Base-by-base conservation (phyloP, 2,113 vertebrate genomes). In the Phaethon lepturus region DNA sequence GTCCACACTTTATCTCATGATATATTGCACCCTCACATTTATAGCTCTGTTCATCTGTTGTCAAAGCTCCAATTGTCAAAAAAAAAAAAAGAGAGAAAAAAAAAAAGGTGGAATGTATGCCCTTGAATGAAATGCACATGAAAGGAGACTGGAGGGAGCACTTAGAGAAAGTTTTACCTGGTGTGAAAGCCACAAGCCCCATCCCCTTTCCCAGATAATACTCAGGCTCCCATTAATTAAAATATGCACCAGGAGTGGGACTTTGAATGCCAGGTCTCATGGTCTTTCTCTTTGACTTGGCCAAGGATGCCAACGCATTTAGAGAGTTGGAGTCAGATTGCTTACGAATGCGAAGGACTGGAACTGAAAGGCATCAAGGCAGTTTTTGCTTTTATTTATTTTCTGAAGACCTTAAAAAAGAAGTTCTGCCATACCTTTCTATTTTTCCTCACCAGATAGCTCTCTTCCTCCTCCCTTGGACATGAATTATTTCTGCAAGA, bases 21-120 rank as follows among this genome's bases (percentile, higher is more conserved):
- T 98, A 86, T 94, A 97, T 97, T 95, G 68, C 31, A 11, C 91
- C 86, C 90, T 98, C 95, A 95, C 96, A 90, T 98, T 98, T 97
- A 98, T 96, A 96, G 95, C 97, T 95, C 82, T 94, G 94, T 95
- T 96, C 96, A 94, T 95, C 79, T 80, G 88, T 94, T 97, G 97
- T 97, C 98, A 98, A 59, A 95, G 76, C 66, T 94, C 79, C 93
- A 87, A 69, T 62, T 64, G 78, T 63, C 79, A 25, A 38, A 66
- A 74, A 85, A 81, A 81, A 38, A 58, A 35, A 53, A 47, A 42
- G n/a, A 17, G 16, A 40, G 29, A 19, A 33, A 60, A 6, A 63
- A 90, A 63, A 38, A 89, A 91, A 93, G 49, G 17, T 71, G 47
- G 52, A 93, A 95, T 92, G 66, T 81, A 40, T 97, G 97, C 62